Percentiles rank a stretch among this genome's conserved stretches.
These are phyloP conservation scores for Harpalus rubripes DNA, from an alignment of 2,888 invertebrate genomes.

Conservation along the genomic window DNA sequence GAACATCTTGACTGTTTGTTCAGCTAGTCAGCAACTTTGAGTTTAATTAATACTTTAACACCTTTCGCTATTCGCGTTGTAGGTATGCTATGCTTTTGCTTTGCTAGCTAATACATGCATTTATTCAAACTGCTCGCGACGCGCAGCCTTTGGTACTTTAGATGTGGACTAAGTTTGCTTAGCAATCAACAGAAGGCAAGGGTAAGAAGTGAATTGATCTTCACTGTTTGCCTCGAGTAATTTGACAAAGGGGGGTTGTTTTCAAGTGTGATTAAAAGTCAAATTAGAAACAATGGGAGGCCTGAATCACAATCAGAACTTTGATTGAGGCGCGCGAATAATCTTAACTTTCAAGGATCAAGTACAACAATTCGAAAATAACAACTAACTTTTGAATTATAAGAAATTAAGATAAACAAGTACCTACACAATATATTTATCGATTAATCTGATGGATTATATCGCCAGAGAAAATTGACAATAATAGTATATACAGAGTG, in stretches of 20 bases:
- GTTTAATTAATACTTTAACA: constrained; percentile 53
- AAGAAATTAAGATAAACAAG: too few relatives aligned
- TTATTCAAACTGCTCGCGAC: constrained; percentile 23
- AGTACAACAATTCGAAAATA: too few relatives aligned
- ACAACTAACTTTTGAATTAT: too few relatives aligned
- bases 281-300: constrained; percentile 14
- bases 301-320: not conserved
- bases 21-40: not conserved
- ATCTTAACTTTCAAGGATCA: too few relatives aligned
- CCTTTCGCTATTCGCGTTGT: constrained; percentile 17
- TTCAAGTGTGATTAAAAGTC: constrained; percentile 27
- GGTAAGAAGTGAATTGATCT: constrained; percentile 25
- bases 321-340: not conserved
- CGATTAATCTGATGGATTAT: too few relatives aligned
- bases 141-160: not conserved
- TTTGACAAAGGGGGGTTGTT: constrained; percentile 16
- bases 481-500: too few relatives aligned
- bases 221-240: not conserved
- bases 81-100: not conserved
- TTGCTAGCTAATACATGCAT: constrained; percentile 32
- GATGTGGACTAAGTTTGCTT: constrained; percentile 35
- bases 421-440: too few relatives aligned
- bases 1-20: constrained; percentile 31
- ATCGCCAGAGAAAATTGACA: too few relatives aligned
- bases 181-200: constrained; percentile 27